Conservation (phyloP, 2,888 invertebrate species). For the Neoscelio sp. region DNA sequence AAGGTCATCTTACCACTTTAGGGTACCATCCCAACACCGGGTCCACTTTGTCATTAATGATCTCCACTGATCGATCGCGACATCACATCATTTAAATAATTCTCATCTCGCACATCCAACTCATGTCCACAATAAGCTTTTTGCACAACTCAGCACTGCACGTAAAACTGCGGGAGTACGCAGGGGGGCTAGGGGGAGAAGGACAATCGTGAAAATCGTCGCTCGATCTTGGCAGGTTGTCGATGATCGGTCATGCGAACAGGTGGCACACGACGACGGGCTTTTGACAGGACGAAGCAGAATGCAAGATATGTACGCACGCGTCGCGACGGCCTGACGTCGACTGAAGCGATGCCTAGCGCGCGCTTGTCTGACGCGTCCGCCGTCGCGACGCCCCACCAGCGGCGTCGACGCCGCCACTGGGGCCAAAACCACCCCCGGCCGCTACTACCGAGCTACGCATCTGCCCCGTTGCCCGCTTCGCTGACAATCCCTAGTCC, state of each 20-base stretch:
- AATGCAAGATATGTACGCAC: constrained; percentile 73
- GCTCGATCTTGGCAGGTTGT: not conserved
- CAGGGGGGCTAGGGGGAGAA: constrained; percentile 1
- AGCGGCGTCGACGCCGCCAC: constrained; percentile 43
- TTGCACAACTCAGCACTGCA: constrained; percentile 42
- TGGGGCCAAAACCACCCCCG: constrained; percentile 45
- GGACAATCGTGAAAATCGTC: no score
- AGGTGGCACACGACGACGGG: constrained; percentile 75
- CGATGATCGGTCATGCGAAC: constrained; percentile 72
- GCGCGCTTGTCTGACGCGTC: constrained; percentile 74
- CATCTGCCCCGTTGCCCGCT: constrained; percentile 50
- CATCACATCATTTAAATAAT: no score
- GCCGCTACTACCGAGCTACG: constrained; percentile 19
- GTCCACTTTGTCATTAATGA: no score
- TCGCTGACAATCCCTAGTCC: constrained; percentile 56
- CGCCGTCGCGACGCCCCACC: constrained; percentile 62
- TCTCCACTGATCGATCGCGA: no score
- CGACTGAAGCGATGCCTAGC: constrained; percentile 80
- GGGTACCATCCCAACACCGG: not conserved
- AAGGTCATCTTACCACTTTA: no score
- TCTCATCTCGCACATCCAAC: constrained; percentile 12
- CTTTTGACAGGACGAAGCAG: constrained; percentile 57
- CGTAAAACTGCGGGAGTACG: constrained; percentile 8
- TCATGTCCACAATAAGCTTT: constrained; percentile 35
- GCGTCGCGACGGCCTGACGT: constrained; percentile 82